Conservation (phyloP, 2,113 vertebrate species). For the Otus sunia region DNA sequence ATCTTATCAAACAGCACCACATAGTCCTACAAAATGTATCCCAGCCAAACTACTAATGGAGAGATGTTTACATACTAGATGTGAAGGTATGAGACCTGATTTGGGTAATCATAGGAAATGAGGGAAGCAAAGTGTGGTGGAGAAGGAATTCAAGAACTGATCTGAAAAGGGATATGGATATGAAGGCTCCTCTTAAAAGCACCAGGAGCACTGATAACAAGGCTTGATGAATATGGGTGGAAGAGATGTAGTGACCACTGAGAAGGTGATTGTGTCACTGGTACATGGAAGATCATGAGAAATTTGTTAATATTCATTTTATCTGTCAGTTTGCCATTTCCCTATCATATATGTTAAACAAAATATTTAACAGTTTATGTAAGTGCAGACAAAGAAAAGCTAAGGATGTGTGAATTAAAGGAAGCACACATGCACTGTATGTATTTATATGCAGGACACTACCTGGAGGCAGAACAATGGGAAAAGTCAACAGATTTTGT, state of each 20-base stretch:
- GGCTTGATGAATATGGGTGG: not conserved
- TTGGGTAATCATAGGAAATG: not conserved
- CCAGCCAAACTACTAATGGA: constrained; percentile 29
- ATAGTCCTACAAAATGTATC: constrained; percentile 39
- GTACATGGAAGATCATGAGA: not conserved
- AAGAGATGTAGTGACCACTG: not conserved
- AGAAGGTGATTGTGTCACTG: not conserved
- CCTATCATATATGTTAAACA: not conserved
- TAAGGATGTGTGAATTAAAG: not conserved
- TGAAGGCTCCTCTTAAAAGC: not conserved
- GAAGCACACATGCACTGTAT: not conserved
- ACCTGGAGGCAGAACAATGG: not conserved
- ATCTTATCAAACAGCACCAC: constrained; percentile 58
- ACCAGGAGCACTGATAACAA: accelerated
- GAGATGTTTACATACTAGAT: constrained; percentile 44
- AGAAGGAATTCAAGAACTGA: not conserved
- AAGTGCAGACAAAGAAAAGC: not conserved
- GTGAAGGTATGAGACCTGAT: not conserved
- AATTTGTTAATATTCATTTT: not conserved
- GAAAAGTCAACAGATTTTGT: not conserved
- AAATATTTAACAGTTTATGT: not conserved
- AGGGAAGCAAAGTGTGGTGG: not conserved
- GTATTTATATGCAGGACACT: not conserved
- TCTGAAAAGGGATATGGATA: not conserved
- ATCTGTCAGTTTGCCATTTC: not conserved